A percentile compares a stretch with the other conserved stretches of the same genome.
Evolutionary conservation across 2,888 invertebrate genomes (phyloP).

Genomic region (Psylliodes chrysocephalus): DNA sequence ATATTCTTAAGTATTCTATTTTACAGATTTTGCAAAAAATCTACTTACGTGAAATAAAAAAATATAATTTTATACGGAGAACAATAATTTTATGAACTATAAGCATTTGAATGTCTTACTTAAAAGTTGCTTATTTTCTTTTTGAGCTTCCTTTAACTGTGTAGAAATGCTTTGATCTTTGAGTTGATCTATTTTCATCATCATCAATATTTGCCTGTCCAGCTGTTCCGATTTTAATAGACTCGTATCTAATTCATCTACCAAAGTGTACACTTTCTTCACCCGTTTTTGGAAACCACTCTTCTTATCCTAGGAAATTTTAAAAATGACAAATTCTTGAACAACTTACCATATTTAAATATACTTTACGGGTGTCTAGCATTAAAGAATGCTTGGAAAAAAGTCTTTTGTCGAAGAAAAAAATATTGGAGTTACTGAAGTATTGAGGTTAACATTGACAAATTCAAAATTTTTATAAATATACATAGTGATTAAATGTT

Average conservation of each 20-base stretch:
- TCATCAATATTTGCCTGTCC: slow-evolving; percentile 53
- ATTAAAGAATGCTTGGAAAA: slow-evolving; percentile 7
- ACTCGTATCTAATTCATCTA: slow-evolving; percentile 50
- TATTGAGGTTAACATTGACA: slow-evolving; percentile 27
- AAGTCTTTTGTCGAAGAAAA: slow-evolving; percentile 17
- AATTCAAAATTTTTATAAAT: slow-evolving; percentile 1
- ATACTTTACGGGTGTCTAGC: slow-evolving; percentile 31
- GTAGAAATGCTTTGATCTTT: slow-evolving; percentile 49
- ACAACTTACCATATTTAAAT: neutral
- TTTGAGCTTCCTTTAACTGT: slow-evolving; percentile 54
- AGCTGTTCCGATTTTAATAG: slow-evolving; percentile 50
- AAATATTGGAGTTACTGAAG: neutral
- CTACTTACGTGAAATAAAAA: no score
- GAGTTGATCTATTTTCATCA: slow-evolving; percentile 48
- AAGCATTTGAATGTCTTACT: slow-evolving; percentile 44
- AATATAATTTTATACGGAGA: no score
- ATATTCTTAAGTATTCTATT: no score
- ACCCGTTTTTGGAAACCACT: slow-evolving; percentile 36
- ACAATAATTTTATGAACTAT: no score
- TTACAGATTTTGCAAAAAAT: no score
- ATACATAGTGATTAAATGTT: no score
- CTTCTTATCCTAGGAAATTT: slow-evolving; percentile 27
- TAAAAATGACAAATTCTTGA: slow-evolving; percentile 5
- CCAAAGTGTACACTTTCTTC: slow-evolving; percentile 32
- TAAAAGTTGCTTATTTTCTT: slow-evolving; percentile 57